These are phyloP conservation scores for Drosophila tropicalis DNA, from an alignment of 1,140 invertebrate genomes.

Conservation along the genomic window DNA sequence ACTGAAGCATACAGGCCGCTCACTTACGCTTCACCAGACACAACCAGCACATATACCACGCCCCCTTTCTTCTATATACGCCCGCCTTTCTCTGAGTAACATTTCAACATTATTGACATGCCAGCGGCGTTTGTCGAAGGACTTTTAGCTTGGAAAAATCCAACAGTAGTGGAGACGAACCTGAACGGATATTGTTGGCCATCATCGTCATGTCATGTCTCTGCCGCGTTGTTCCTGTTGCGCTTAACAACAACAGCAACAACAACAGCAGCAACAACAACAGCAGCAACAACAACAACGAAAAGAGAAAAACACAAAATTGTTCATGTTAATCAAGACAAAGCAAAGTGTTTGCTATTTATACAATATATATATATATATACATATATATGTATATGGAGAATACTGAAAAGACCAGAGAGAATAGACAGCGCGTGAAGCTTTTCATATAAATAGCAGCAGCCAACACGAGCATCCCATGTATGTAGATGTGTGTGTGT, in stretches of 20 bases:
- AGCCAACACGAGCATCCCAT: background rate
- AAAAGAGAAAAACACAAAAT: slow-evolving; percentile 47
- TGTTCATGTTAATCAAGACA: slow-evolving; percentile 77
- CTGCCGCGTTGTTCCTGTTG: slow-evolving; percentile 56
- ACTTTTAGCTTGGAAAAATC: slow-evolving; percentile 22
- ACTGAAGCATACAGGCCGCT: slow-evolving; percentile 48
- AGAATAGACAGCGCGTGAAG: slow-evolving; percentile 31
- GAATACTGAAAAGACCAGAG: slow-evolving; percentile 27
- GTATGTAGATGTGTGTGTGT: slow-evolving; percentile 19
- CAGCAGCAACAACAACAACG: slow-evolving; percentile 28
- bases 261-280: background rate
- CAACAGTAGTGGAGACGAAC: slow-evolving; percentile 18
- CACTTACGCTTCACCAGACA: slow-evolving; percentile 50
- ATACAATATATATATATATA: slow-evolving; percentile 35
- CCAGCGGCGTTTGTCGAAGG: slow-evolving; percentile 65
- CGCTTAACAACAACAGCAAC: slow-evolving; percentile 63
- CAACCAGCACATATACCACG: slow-evolving; percentile 8
- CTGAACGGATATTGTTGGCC: slow-evolving; percentile 61
- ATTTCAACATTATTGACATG: slow-evolving; percentile 81
- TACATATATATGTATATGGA: slow-evolving; percentile 3
- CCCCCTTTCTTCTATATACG: background rate
- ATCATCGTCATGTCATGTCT: slow-evolving; percentile 29
- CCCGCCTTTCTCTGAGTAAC: slow-evolving; percentile 40
- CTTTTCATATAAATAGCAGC: slow-evolving; percentile 17
- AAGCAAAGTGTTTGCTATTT: slow-evolving; percentile 59